Base-by-base conservation (phyloP, 2,888 invertebrate genomes). In the Spisula subtruncata region DNA sequence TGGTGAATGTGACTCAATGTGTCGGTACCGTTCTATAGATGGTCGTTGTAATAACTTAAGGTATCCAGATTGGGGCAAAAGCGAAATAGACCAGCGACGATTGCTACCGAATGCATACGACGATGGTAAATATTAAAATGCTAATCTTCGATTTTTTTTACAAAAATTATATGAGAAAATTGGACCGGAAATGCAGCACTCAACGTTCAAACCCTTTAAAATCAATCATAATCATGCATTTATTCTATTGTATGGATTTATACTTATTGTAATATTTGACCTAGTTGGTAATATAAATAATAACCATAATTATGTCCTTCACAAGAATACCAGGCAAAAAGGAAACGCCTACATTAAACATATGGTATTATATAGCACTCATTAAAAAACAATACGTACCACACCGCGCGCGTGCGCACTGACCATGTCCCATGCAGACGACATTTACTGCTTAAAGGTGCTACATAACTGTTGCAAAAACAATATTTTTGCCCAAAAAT, bases 31-130 rank as follows among this genome's bases (percentile, higher is more conserved):
- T 0, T 98, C 98, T 84, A 97, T 98, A 89, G 99, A 99, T 96
- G 99, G 99, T 0, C 98, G 98, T 56, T 99, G 99, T 96, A 99
- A 99, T 97, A 99, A 99, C 97, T 97, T 99, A 83, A 98, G 98
- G 87, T 97, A 99, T 96, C 98, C 99, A 0, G 98, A 98, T 84
- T 98, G 98, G 98, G 99, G 99, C 2, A 82, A 56, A 54, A 75
- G 82, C 8, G 29, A 86, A 16, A 83, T 32, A 29, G 41, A 25
- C 16, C 85, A 89, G n/a, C 82, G 18, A 5, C 41, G 89, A 60
- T 16, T 86, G 14, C 6, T 85, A 29, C 56, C 79, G 16, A 54
- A 46, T 16, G 56, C 18, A 0, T 89, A 89, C n/a, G 85, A 86
- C 41, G 89, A 85, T 20, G 85, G 85, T 85, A 56, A 85, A 29